These are phyloP conservation scores for Corbicula japonica DNA, from an alignment of 2,888 invertebrate species.

Conservation along the genomic window DNA sequence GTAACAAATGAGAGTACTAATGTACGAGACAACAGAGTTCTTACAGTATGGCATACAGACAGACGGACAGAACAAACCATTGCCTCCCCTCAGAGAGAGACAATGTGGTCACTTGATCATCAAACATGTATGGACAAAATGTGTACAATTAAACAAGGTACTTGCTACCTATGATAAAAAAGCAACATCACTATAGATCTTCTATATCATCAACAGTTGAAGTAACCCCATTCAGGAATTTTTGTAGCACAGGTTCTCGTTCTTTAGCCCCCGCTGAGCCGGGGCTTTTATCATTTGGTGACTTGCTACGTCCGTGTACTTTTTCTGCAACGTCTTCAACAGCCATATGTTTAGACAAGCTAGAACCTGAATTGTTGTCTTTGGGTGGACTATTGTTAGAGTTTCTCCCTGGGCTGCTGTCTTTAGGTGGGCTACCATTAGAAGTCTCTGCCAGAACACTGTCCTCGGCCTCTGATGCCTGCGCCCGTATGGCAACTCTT, in stretches of 20 bases:
- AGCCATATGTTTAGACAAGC: conserved; percentile 12
- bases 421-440: conserved; percentile 24
- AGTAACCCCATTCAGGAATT: conserved; percentile 64
- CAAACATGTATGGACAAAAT: conserved; percentile 10
- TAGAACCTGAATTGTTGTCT: background rate
- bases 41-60: background rate
- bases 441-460: conserved; percentile 29
- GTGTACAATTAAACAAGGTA: conserved; percentile 37
- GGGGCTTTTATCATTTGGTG: conserved; percentile 45
- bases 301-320: conserved; percentile 22
- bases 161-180: conserved; percentile 33
- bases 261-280: conserved; percentile 45
- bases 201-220: conserved; percentile 69
- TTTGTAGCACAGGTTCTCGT: conserved; percentile 59
- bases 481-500: conserved; percentile 28
- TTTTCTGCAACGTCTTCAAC: conserved; percentile 35
- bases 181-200: conserved; percentile 47
- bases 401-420: conserved; percentile 39
- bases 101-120: conserved; percentile 4
- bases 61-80: background rate
- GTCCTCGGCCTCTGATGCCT: conserved; percentile 34
- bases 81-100: conserved; percentile 2
- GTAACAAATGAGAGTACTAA: background rate
- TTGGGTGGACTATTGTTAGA: background rate
- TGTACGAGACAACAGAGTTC: background rate